phyloP scores from a whole-genome alignment of 1,140 invertebrate species.

The Samia ricini region DNA sequence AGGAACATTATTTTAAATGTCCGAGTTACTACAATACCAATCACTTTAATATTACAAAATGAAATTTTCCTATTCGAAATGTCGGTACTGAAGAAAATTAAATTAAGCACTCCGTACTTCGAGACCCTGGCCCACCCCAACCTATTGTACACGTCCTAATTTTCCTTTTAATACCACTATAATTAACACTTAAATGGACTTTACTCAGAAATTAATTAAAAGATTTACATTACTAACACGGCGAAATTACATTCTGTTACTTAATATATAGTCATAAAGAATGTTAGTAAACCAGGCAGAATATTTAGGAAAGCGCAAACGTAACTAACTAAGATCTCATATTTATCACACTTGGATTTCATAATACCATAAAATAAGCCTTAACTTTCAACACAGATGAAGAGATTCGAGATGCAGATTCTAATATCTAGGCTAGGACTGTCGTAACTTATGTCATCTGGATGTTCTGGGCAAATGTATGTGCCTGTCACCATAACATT shows the following conservation, averaged over 20 bases:
- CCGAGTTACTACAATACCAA: neutral
- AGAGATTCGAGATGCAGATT: too few species aligned
- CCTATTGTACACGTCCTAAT: neutral
- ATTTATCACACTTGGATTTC: too few species aligned
- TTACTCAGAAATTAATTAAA: constrained; percentile 1
- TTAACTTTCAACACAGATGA: too few species aligned
- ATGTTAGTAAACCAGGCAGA: too few species aligned
- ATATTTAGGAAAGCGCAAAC: too few species aligned
- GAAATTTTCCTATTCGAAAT: constrained; percentile 1
- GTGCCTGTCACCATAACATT: too few species aligned
- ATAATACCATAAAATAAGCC: too few species aligned
- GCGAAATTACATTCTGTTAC: neutral
- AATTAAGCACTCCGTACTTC: neutral
- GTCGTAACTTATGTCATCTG: too few species aligned
- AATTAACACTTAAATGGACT: constrained; percentile 1
- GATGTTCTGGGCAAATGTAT: too few species aligned
- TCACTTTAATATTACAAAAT: neutral
- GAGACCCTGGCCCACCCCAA: neutral
- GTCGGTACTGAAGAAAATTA: neutral
- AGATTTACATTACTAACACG: neutral
- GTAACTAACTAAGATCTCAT: too few species aligned
- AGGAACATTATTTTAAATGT: neutral
- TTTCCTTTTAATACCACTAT: neutral
- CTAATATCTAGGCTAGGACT: too few species aligned
- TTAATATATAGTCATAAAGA: neutral